These are phyloP conservation scores for Phataginus tetradactyla DNA, from an alignment of 2,797 vertebrate species.

Conservation along the genomic window DNA sequence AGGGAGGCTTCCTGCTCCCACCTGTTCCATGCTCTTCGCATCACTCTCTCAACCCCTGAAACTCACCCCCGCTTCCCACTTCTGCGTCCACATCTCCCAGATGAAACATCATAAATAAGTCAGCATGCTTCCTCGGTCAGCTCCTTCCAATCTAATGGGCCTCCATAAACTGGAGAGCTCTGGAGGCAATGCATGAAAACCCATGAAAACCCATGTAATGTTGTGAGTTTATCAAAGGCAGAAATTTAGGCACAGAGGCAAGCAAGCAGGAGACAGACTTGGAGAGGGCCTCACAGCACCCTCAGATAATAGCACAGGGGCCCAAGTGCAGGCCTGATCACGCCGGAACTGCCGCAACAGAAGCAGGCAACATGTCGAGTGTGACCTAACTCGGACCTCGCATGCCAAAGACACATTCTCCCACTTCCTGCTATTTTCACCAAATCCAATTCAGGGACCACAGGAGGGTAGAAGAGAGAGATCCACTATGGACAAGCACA, in stretches of 20 bases:
- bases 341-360: neutral
- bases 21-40: no score
- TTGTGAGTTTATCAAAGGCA: neutral
- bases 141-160: neutral
- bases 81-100: neutral
- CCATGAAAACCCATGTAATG: neutral
- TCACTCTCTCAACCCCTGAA: neutral
- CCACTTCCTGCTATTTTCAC: conserved; percentile 6
- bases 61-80: neutral
- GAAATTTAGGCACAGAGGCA: neutral
- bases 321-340: neutral
- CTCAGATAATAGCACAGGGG: neutral
- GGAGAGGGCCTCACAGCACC: neutral
- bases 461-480: neutral
- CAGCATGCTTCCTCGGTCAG: neutral
- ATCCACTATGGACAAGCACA: neutral
- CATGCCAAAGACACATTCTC: neutral
- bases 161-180: neutral
- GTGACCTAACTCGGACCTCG: neutral
- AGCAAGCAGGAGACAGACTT: neutral
- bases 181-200: neutral
- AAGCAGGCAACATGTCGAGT: neutral
- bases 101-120: neutral
- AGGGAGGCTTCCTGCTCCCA: neutral
- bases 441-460: conserved; percentile 27